Evolutionary conservation across 2,113 vertebrate species (phyloP), one percentile per base, ranked within the genome.

Genomic region (Tragelaphus scriptus): DNA sequence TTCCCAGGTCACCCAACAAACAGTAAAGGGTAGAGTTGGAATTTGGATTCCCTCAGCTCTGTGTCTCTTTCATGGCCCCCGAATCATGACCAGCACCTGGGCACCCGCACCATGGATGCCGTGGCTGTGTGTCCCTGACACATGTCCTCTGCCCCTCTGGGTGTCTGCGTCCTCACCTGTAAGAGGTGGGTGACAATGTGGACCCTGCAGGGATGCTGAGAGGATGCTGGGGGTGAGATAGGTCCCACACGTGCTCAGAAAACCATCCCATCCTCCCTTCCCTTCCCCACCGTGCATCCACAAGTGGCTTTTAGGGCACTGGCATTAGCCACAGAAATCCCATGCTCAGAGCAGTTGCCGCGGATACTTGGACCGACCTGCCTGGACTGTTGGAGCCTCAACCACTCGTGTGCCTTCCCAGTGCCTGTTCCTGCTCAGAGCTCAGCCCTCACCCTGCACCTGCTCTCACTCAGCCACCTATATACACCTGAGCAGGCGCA

Each of bases 401-500:
- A 32, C 26, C 51, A 6, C 49, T 28, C 56, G 5, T 61, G 65
- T 1, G 12, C 55, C 25, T 21, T 15, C 82, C 59, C 16, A 11
- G 28, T 26, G 15, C 47, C 58, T 19, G 1, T 36, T 49, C 44
- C 49, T 16, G 44, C 53, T 26, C 17, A 2, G 30, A 10, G 44
- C 68, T 80, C 85, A 71, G 49, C 79, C 65, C 53, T 61, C 26
- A 2, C 59, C 61, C 75, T 32, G 53, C 10, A 13, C 81, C 85
- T 51, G 4, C 51, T 49, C 4, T 75, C 14, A 0, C 23, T 47
- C 4, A 44, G 23, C 17, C 28, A 28, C 40, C 0, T 0, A 16
- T 2, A 49, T 12, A 89, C 4, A 61, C 44, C 49, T 23, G 15
- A 61, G 11, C 3, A 1, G 85, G 65, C 21, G 7, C 51, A 40